Evolutionary conservation across 2,888 invertebrate species (phyloP).

Genomic region (Plebejus argus): DNA sequence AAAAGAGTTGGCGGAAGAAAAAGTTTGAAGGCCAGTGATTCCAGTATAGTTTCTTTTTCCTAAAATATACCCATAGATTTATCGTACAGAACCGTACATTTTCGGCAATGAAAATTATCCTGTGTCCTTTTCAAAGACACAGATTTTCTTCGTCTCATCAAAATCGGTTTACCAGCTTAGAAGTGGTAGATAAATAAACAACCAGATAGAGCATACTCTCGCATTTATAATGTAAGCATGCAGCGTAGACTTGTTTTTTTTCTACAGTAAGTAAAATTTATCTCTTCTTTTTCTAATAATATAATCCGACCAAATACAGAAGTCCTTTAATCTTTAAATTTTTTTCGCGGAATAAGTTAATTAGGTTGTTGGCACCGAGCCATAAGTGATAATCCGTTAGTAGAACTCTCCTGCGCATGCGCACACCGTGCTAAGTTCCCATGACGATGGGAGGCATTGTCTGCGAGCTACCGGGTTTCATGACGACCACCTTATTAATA

Average conservation of each 20-base stretch:
- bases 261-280: too few relatives aligned
- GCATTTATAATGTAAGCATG: too few relatives aligned
- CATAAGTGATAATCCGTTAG: constrained; percentile 19
- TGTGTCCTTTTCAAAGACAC: too few relatives aligned
- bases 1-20: not conserved
- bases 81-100: too few relatives aligned
- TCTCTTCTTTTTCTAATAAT: not conserved
- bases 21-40: not conserved
- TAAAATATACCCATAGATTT: not conserved
- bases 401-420: constrained; percentile 28
- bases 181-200: too few relatives aligned
- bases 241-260: too few relatives aligned
- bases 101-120: too few relatives aligned
- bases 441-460: constrained; percentile 70
- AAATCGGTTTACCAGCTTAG: too few relatives aligned
- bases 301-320: not conserved
- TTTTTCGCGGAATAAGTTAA: not conserved
- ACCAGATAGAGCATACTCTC: too few relatives aligned
- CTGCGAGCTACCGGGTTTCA: constrained; percentile 55
- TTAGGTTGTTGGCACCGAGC: not conserved
- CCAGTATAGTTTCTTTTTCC: not conserved
- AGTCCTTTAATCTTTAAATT: not conserved
- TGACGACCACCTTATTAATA: constrained; percentile 1
- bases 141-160: too few relatives aligned
- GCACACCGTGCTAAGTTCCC: constrained; percentile 58